These are phyloP conservation scores for Polia nebulosa DNA, from an alignment of 2,888 invertebrate genomes.

Conservation along the genomic window DNA sequence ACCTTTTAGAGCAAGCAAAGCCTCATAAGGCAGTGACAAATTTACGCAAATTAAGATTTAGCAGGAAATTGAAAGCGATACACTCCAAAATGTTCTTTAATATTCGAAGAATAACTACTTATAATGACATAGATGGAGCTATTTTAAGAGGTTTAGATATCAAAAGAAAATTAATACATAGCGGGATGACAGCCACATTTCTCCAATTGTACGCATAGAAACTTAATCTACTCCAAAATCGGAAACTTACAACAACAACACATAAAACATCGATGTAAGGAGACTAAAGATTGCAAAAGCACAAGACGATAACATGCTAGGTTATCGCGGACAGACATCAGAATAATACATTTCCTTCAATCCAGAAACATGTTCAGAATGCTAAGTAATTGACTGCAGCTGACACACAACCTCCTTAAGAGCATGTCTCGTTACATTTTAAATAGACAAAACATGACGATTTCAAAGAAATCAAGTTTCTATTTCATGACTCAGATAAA, in stretches of 20 bases:
- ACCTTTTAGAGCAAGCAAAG: conserved; percentile 28
- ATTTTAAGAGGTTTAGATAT: not conserved
- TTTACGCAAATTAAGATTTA: conserved; percentile 39
- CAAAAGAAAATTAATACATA: not conserved
- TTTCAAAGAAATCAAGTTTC: conserved; percentile 59
- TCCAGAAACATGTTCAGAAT: conserved; percentile 54
- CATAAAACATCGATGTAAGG: conserved; percentile 44
- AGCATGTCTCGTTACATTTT: conserved; percentile 58
- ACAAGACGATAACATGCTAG: conserved; percentile 50
- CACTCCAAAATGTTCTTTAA: conserved; percentile 17
- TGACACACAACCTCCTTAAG: conserved; percentile 36
- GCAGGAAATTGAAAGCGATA: conserved; percentile 40
- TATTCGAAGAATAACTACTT: not conserved
- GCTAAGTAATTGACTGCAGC: conserved; percentile 46
- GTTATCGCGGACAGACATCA: conserved; percentile 50
- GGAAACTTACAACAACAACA: conserved; percentile 28
- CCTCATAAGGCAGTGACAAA: conserved; percentile 14
- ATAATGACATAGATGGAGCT: conserved; percentile 2
- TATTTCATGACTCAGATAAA: conserved; percentile 65
- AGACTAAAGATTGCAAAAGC: conserved; percentile 52
- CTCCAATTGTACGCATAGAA: conserved; percentile 19
- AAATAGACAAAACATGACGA: conserved; percentile 56
- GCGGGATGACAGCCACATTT: not conserved
- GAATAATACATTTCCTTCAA: conserved; percentile 55
- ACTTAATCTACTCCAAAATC: conserved; percentile 25